These are phyloP conservation scores for Tholera decimalis DNA, from an alignment of 2,888 invertebrate genomes.

Conservation along the genomic window DNA sequence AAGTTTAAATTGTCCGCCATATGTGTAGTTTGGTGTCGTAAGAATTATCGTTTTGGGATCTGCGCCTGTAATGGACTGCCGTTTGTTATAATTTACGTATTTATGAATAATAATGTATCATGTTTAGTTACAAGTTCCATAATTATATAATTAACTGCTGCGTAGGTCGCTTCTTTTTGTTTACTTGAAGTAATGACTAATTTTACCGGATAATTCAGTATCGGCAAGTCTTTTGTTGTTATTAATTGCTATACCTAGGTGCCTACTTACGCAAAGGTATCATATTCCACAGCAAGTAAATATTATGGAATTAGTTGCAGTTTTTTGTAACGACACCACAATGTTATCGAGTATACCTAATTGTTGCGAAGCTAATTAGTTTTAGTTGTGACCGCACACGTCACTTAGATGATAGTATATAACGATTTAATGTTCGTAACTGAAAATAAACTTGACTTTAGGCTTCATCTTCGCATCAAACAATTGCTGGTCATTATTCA, in stretches of 20 bases:
- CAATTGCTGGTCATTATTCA: conserved; percentile 72
- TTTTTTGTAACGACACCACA: conserved; percentile 28
- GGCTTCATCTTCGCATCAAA: conserved; percentile 37
- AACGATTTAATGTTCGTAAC: conserved; percentile 13
- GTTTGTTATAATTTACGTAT: conserved; percentile 49
- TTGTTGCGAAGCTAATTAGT: conserved; percentile 29
- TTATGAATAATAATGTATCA: conserved; percentile 37
- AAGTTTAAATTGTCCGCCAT: conserved; percentile 85
- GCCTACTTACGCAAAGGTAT: conserved; percentile 17
- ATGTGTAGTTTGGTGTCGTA: conserved; percentile 78
- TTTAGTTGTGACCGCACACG: conserved; percentile 2
- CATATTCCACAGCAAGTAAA: conserved; percentile 14
- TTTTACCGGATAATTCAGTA: conserved; percentile 2
- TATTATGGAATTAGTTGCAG: background rate
- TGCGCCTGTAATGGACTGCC: conserved; percentile 61
- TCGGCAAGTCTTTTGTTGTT: conserved; percentile 30
- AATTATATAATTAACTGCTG: background rate
- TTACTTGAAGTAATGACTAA: conserved; percentile 24
- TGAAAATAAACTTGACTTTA: conserved; percentile 18
- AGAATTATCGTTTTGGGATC: conserved; percentile 77
- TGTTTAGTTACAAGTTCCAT: conserved; percentile 27
- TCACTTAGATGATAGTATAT: background rate
- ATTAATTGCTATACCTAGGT: conserved; percentile 28
- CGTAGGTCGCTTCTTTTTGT: conserved; percentile 16
- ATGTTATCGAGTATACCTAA: conserved; percentile 10